Conservation (phyloP, 2,113 vertebrate species). For the Tamias sibiricus region DNA sequence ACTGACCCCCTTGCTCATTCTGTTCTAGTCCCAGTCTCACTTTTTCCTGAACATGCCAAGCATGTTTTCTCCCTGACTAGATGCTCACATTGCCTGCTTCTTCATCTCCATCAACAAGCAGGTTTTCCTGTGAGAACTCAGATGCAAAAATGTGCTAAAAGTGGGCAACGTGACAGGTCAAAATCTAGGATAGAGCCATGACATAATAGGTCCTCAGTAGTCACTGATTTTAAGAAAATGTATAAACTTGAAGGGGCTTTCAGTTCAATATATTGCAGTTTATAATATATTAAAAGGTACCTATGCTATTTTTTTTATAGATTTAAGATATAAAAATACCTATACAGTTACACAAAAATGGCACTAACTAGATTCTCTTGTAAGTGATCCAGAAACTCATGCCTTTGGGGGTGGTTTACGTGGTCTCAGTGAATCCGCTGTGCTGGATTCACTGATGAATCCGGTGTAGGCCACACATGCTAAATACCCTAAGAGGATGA, state of each 20-base stretch:
- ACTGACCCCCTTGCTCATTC: background rate
- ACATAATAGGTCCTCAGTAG: background rate
- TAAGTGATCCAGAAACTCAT: background rate
- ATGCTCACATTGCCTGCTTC: background rate
- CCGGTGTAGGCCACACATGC: background rate
- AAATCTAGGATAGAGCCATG: background rate
- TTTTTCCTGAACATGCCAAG: background rate
- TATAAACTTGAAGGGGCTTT: background rate
- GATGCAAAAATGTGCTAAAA: constrained; percentile 2
- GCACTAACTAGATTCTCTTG: background rate
- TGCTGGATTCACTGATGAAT: background rate
- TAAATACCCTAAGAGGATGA: no score
- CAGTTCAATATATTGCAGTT: constrained; percentile 2
- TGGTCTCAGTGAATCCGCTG: background rate
- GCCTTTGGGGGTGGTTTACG: background rate
- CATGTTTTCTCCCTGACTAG: background rate
- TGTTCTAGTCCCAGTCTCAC: background rate
- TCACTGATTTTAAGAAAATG: background rate
- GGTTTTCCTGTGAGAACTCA: background rate
- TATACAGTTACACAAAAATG: background rate
- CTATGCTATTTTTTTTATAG: background rate
- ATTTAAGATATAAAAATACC: constrained; percentile 7
- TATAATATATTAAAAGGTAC: background rate
- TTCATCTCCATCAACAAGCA: constrained; percentile 7
- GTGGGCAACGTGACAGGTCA: background rate